Base-by-base conservation (phyloP, 1,140 invertebrate genomes). In the Neodiprion fabricii region DNA sequence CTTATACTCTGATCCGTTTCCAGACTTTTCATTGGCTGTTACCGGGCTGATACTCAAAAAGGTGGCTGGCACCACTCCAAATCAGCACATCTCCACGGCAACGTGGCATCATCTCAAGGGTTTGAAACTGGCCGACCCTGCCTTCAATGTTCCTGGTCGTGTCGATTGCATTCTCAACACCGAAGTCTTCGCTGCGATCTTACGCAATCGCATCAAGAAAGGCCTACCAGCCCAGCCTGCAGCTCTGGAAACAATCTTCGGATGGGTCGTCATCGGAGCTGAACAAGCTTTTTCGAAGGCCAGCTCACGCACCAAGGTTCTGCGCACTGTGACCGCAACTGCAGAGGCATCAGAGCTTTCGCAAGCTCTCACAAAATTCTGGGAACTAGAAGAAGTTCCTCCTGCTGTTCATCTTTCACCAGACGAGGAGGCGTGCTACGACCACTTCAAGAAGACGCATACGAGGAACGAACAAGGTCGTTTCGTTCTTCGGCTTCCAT, bases 261-360 rank as follows among this genome's bases (percentile, higher is more conserved):
- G 72, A 21, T 73, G 72, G 72, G 65, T 73, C 5, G 0, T 73
- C 9, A 65, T 53, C 10, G 72, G 72, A 0, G n/a, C 1, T 11
- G 50, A 11, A 53, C 1, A 10, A 53, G 10, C 50, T 53, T 1
- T 10, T 53, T 53, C 50, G 21, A 21, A 21, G 17, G 17, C 17
- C 17, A 21, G 17, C 17, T 61, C 40, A 74, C 74, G 68, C 17
- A 70, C 11, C 68, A 23, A 47, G 28, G 8, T 0, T 73, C 17
- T 21, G 17, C 17, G 17, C 17, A 17, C n/a, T 2, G 17, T n/a
- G 70, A 50, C 61, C 10, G 10, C 10, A 53, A 53, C 1, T 53
- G 10, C n/a, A 11, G 10, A 53, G n/a, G 10, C 10, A 10, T 53
- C 50, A 11, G 50, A 53, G n/a, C 50, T 72, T 1, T 48, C 49